Evolutionary conservation across 2,113 vertebrate species (phyloP), one percentile per base, ranked within the genome.

Genomic region (Hiodon alosoides): DNA sequence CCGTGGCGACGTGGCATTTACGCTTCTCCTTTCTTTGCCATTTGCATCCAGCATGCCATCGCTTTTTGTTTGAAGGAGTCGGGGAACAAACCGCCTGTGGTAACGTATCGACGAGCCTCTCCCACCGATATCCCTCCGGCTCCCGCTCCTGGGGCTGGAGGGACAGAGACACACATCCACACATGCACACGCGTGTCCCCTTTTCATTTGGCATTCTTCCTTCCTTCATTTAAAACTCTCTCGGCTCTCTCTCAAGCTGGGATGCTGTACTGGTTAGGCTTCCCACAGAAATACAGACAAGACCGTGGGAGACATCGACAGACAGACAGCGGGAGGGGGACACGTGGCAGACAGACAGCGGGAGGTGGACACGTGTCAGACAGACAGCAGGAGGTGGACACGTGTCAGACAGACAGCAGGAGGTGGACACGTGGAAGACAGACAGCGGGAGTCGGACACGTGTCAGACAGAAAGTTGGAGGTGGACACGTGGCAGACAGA

Each of bases 41-140:
- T 81, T 87, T 89, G 90, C 91, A 90, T 93, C 89, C 92, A 96
- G 95, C 95, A 96, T 95, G 94, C 95, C 93, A 96, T 96, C 94
- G 94, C 95, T 93, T 96, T 96, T 94, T 96, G 95, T 95, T 96
- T 96, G 93, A 96, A 96, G 91, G 91, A 91, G 91, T 96, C 95
- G 86, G 95, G 94, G 90, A 96, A 92, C 93, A 96, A 96, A 84
- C 95, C 95, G 78, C 93, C 94, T 85, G 94, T 96, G 95, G 95
- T 96, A 96, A 96, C 0, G 94, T 96, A 95, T 95, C 88, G 86
- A 87, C 77, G 75, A 74, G 31, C 76, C 79, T 81, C 68, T 55
- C 55, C 31, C 31, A 31, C 31, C 31, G 31, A 31, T 1, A 31
- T 31, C 31, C 31, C 31, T n/a, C n/a, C n/a, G n/a, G n/a, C n/a